These are phyloP conservation scores for Phenacoccus solenopsis DNA, from an alignment of 1,140 invertebrate genomes.

Conservation along the genomic window DNA sequence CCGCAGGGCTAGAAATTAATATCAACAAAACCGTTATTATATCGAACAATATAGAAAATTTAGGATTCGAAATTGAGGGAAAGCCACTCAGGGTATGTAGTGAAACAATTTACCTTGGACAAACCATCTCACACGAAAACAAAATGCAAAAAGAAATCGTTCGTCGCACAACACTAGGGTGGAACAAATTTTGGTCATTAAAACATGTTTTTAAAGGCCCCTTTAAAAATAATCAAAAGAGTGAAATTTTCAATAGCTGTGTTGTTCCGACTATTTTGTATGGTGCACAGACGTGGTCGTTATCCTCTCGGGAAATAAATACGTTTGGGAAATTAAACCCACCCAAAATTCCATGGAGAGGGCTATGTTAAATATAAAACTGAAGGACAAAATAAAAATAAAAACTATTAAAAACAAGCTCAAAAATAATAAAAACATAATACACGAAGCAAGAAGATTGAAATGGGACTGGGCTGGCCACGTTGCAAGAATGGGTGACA, in stretches of 20 bases:
- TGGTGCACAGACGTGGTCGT: slow-evolving; percentile 20
- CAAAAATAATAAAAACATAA: neutral
- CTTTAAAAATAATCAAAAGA: neutral
- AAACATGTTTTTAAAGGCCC: neutral
- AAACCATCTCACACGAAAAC: neutral
- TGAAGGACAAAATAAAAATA: slow-evolving; percentile 16
- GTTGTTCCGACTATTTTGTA: slow-evolving; percentile 15
- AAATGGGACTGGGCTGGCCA: slow-evolving; percentile 24
- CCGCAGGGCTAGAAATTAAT: slow-evolving; percentile 19
- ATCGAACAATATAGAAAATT: slow-evolving; percentile 4
- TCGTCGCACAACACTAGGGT: slow-evolving; percentile 19
- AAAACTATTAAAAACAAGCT: neutral
- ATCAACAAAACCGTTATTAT: slow-evolving; percentile 16
- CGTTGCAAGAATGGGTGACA: neutral
- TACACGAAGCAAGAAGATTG: neutral
- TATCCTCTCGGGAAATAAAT: slow-evolving; percentile 8
- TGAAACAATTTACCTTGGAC: neutral
- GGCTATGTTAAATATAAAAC: neutral
- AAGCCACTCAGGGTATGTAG: neutral
- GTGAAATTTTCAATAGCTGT: slow-evolving; percentile 8
- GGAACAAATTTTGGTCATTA: slow-evolving; percentile 20
- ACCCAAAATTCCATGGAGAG: slow-evolving; percentile 13
- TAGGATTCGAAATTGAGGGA: neutral
- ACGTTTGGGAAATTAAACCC: neutral
- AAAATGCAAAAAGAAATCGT: neutral